Base-by-base conservation (phyloP, 1,140 invertebrate species). In the Proctacanthus coquilletti region DNA sequence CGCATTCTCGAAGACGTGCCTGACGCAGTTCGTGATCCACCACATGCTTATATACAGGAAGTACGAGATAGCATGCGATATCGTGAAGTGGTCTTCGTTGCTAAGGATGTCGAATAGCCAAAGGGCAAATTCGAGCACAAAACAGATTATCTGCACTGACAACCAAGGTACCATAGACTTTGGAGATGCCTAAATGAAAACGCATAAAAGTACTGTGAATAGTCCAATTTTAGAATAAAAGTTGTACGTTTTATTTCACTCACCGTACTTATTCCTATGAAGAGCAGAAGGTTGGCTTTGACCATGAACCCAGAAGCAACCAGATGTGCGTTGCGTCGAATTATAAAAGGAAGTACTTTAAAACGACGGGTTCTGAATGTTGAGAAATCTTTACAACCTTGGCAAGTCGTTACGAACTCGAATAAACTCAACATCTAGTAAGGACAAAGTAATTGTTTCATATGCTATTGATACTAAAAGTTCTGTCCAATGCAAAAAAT, bases 151-250 rank as follows among this genome's bases (percentile, higher is more conserved):
- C n/a, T 21, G 19, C 13, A 36, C 17, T 23, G 34, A 11, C 11
- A 36, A 23, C 18, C 21, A 36, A 13, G 34, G 15, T 36, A 20
- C n/a, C 8, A 36, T 20, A n/a, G 15, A 17, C 13, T 9, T 11
- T 19, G 34, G 34, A 36, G 9, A 19, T 17, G 23, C 11, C 34
- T 36, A 20, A 36, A 36, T 19, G 19, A 21, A 5, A 36, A 8
- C 10, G 17, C 10, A 36, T 18, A 8, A 18, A 6, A 6, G 34
- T n/a, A n/a, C n/a, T n/a, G n/a, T n/a, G n/a, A n/a, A n/a, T n/a
- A n/a, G n/a, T n/a, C n/a, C n/a, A n/a, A n/a, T n/a, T n/a, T n/a
- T n/a, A n/a, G n/a, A n/a, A n/a, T n/a, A n/a, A n/a, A n/a, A n/a
- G n/a, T n/a, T n/a, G n/a, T n/a, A n/a, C 23, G 23, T 27, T 13